A percentile compares a stretch with the other conserved stretches of the same genome.
These are phyloP conservation scores for Pandemis heparana DNA, from an alignment of 2,888 invertebrate genomes.

Conservation along the genomic window DNA sequence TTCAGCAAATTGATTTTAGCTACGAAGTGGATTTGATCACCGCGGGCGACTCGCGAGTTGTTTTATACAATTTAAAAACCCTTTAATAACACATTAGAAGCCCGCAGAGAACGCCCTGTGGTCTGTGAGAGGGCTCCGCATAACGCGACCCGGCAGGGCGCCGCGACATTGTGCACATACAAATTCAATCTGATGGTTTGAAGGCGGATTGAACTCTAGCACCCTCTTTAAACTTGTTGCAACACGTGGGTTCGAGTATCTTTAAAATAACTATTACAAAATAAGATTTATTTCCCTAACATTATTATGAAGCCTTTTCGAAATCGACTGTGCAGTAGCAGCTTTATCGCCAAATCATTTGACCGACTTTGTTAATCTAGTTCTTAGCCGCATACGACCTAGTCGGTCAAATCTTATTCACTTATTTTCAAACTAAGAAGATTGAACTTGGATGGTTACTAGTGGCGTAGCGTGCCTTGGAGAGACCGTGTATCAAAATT, in stretches of 20 bases:
- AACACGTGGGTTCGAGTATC: neutral
- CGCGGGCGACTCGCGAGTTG: constrained; percentile 55
- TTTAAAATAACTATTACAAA: constrained; percentile 2
- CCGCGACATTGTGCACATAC: constrained; percentile 44
- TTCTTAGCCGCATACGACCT: too few relatives aligned
- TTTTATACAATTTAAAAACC: constrained; percentile 54
- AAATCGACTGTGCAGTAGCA: too few relatives aligned
- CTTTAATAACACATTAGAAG: constrained; percentile 67
- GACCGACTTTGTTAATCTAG: too few relatives aligned
- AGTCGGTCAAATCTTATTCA: too few relatives aligned
- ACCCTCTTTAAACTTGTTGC: constrained; percentile 35
- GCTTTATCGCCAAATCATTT: too few relatives aligned
- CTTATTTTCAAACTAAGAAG: too few relatives aligned
- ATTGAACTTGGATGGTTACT: too few relatives aligned
- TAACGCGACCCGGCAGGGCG: constrained; percentile 55
- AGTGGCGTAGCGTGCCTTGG: too few relatives aligned
- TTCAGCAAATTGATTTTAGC: constrained; percentile 31
- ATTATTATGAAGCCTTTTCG: neutral
- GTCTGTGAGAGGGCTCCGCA: constrained; percentile 58
- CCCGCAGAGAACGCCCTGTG: constrained; percentile 79
- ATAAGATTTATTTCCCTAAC: neutral
- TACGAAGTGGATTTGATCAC: constrained; percentile 47
- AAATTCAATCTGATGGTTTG: constrained; percentile 51
- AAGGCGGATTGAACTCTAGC: constrained; percentile 49
- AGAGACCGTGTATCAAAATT: too few relatives aligned